Base-by-base conservation (phyloP, 2,797 vertebrate genomes). In the Podarcis siculus region DNA sequence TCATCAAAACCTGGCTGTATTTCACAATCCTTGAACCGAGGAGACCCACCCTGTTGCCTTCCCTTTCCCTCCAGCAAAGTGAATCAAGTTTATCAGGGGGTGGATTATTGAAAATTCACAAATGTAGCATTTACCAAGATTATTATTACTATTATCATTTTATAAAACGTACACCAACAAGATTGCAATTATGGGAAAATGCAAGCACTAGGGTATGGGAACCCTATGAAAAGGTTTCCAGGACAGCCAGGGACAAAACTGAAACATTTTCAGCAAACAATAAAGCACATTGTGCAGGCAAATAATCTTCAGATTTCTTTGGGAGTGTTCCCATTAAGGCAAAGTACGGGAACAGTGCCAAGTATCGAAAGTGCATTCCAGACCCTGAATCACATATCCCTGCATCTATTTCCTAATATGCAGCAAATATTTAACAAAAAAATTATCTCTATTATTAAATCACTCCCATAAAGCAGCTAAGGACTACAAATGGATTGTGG, bases 251-350 rank as follows among this genome's bases (percentile, higher is more conserved):
- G 10, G 27, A 58, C 66, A 86, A 58, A 85, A 64, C 25, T n/a
- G 42, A 75, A 49, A 76, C 8, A 17, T 81, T 75, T 19, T n/a
- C 21, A 61, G 58, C 6, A 66, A 85, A 80, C 75, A n/a, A 85
- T 49, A 89, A 85, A 86, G 27, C 13, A 80, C 35, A 55, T 8
- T 76, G 27, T 35, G 4, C 32, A 76, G 17, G 30, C 15, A 58
- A 89, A 89, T 55, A 4, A 69, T 66, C 81, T 88, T 45, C n/a
- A 42, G 35, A 76, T 77, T 83, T 42, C 66, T 83, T 58, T 45
- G 32, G 75, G 35, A 86, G 27, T 80, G 64, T 67, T 83, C 39
- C 55, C 69, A 39, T 79, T 76, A 19, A 80, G 37, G 82, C 61
- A 85, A 69, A 75, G 21, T 55, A 61, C 39, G 19, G 12, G 67